Evolutionary conservation across 2,888 invertebrate species (phyloP).

Genomic region (Drosophila monieri): DNA sequence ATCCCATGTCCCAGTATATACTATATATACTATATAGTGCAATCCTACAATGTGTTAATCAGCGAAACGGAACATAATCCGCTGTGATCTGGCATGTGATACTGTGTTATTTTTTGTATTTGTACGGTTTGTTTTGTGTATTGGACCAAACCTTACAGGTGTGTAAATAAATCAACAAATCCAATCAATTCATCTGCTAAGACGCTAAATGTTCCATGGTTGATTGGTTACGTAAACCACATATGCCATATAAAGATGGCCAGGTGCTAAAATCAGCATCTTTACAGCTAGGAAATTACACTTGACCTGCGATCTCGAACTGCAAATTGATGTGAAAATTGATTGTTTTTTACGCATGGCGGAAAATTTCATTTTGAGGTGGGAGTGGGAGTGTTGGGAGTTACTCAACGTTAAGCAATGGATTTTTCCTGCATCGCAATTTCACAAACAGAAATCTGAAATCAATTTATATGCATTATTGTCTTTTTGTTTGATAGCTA

Average conservation of each 20-base stretch:
- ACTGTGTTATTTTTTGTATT: conserved; percentile 7
- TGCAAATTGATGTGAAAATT: conserved; percentile 18
- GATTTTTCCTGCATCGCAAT: neutral
- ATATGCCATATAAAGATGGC: no score
- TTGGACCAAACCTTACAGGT: conserved; percentile 45
- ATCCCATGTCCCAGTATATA: conserved; percentile 13
- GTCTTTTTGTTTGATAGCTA: neutral
- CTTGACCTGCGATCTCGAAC: conserved; percentile 16
- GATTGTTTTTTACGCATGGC: conserved; percentile 16
- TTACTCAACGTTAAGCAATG: neutral
- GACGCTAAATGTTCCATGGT: conserved; percentile 5
- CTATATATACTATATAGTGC: conserved; percentile 1
- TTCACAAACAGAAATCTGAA: no score
- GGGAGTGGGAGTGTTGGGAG: neutral
- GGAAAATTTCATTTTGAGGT: conserved; percentile 9
- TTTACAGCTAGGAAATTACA: conserved; percentile 25
- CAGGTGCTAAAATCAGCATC: conserved; percentile 34
- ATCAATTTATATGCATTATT: conserved; percentile 1
- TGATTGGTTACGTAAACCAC: conserved; percentile 1
- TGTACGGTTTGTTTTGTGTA: neutral
- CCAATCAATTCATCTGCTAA: conserved; percentile 6
- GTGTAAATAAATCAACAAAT: conserved; percentile 29
- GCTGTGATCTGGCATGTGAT: conserved; percentile 57
- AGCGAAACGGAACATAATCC: conserved; percentile 35
- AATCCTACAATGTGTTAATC: conserved; percentile 28